phyloP scores from a whole-genome alignment of 2,113 vertebrate species.

The Sylvietta virens region DNA sequence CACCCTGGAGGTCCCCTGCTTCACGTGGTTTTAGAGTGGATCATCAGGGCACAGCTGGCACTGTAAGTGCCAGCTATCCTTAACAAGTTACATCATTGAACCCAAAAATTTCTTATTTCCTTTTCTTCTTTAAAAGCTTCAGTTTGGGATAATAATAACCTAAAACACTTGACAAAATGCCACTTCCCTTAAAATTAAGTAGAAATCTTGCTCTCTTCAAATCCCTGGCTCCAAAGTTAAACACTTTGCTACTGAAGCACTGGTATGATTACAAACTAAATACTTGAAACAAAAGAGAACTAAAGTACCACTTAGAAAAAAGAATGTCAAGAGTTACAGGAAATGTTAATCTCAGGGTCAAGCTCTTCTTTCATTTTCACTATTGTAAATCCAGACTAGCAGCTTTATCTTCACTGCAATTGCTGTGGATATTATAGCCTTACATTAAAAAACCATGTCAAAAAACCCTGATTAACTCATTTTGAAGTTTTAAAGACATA shows the following conservation, averaged over 20 bases:
- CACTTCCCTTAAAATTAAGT: background rate
- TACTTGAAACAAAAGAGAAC: background rate
- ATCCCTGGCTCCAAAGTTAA: background rate
- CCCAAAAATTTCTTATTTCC: background rate
- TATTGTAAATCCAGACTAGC: background rate
- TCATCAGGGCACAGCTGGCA: background rate
- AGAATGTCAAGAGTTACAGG: background rate
- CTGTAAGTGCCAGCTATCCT: background rate
- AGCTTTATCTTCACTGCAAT: background rate
- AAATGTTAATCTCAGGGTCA: background rate
- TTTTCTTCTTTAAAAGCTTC: background rate
- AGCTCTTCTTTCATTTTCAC: background rate
- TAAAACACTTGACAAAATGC: background rate
- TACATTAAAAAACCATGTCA: background rate
- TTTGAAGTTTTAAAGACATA: background rate
- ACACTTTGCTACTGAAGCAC: background rate
- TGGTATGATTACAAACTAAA: background rate
- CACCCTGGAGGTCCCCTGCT: background rate
- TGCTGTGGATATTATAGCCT: background rate
- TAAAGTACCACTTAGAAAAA: background rate
- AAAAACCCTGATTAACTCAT: background rate
- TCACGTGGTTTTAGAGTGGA: rapidly evolving
- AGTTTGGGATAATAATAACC: background rate
- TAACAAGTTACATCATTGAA: background rate
- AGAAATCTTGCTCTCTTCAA: background rate